Evolutionary conservation across 1,140 invertebrate genomes (phyloP), one percentile per base, ranked within the genome.

Genomic region (Globodera ellingtonae): DNA sequence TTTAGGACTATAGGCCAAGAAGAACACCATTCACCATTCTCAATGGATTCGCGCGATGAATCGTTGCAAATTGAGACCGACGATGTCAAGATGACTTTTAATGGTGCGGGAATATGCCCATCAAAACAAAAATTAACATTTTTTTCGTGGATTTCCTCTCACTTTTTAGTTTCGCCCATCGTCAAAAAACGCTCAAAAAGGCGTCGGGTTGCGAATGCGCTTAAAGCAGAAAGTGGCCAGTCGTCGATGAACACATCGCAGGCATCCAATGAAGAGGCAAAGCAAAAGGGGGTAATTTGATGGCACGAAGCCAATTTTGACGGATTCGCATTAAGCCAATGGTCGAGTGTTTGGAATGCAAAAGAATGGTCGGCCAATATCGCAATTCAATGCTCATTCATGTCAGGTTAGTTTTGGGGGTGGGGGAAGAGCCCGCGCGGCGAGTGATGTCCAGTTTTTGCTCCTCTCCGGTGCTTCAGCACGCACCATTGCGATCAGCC

Each of bases 401-500:
- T 59, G 79, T 81, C 35, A 62, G 56, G 56, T 62, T 15, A 62
- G 56, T 18, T 18, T 13, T 35, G 35, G 35, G n/a, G n/a, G n/a
- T n/a, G n/a, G n/a, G n/a, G 35, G 35, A 35, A 35, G 3, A 35
- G 2, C 35, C 35, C 35, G 35, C 35, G 24, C 24, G 24, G 24
- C 24, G 52, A 52, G 6, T 52, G 52, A 15, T 52, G 15, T 52
- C 52, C 52, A 15, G 3, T 15, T 52, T 52, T 52, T 9, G 15
- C 52, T 52, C 9, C 15, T 62, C 15, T 62, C 5, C 18, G 0
- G 13, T n/a, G 13, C 4, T 6, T 62, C 56, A 82, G 81, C 59
- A 82, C 81, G 6, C 81, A 82, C 62, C 81, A 82, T 10, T 82
- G 80, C 48, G 75, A 82, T 18, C 44, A 75, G 50, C 81, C 81